Conservation (phyloP, 2,888 invertebrate species). For the Macrophya annulata region DNA sequence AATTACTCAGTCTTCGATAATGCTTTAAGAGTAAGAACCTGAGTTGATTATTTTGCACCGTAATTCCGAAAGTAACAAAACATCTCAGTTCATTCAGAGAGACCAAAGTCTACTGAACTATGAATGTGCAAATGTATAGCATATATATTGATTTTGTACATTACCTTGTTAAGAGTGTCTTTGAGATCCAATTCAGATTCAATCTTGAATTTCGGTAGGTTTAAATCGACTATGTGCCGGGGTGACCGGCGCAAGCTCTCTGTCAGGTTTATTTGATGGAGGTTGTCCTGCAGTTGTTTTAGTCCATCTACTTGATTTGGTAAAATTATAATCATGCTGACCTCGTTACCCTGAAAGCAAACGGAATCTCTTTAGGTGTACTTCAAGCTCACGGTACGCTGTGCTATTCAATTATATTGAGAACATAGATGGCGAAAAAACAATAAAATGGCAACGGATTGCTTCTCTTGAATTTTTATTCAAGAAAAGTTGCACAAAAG, state of each 20-base stretch:
- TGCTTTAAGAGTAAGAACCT: too few species aligned
- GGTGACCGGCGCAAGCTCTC: slow-evolving; percentile 39
- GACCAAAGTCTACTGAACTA: too few species aligned
- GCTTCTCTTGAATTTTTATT: too few species aligned
- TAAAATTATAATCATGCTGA: slow-evolving; percentile 89
- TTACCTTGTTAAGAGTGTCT: slow-evolving; percentile 84
- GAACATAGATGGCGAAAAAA: too few species aligned
- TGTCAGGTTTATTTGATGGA: slow-evolving; percentile 72
- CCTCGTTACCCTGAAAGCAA: slow-evolving; percentile 81
- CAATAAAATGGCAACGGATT: too few species aligned
- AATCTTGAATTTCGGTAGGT: slow-evolving; percentile 89
- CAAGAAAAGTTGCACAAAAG: too few species aligned
- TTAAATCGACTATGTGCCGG: slow-evolving; percentile 83
- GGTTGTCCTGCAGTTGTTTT: slow-evolving; percentile 7
- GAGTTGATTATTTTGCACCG: too few species aligned
- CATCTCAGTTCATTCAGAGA: too few species aligned
- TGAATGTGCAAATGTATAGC: neutral
- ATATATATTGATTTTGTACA: slow-evolving; percentile 48
- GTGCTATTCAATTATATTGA: too few species aligned
- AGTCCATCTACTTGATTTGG: slow-evolving; percentile 86
- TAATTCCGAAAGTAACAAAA: too few species aligned
- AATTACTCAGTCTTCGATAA: neutral
- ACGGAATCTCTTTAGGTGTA: neutral
- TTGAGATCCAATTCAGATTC: slow-evolving; percentile 86
- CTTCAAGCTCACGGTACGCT: too few species aligned